Base-by-base conservation (phyloP, 2,797 vertebrate genomes). In the Borostomias antarcticus region DNA sequence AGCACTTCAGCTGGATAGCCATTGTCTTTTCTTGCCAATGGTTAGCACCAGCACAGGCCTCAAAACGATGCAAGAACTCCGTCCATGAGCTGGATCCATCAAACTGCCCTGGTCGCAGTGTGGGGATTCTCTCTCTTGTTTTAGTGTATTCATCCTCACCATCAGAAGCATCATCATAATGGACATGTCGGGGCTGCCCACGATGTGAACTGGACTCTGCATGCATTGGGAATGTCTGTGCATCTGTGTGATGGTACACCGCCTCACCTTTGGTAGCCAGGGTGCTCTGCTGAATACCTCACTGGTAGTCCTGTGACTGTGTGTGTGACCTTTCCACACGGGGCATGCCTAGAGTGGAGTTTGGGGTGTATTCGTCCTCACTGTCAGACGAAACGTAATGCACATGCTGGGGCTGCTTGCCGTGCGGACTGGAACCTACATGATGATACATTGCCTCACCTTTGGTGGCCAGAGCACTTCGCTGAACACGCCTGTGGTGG, bases 31-130 rank as follows among this genome's bases (percentile, higher is more conserved):
- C 57, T 3, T 61, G 53, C 63, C 69, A 75, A 7, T 21, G 25
- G 9, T 73, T 75, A 15, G 50, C 69, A 2, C 2, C 2, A 1
- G 62, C 66, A 37, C 67, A 73, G 57, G n/a, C 68, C 32, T 73
- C 57, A 53, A 78, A 75, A 5, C 48, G 62, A 9, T 69, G 52
- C 1, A 75, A 29, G n/a, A 78, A 69, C 30, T 63, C 62, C 60
- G 23, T 77, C 76, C 72, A 78, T 1, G 58, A 51, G 0, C 61
- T 61, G 5, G 52, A 2, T 1, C 68, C 65, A 63, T 74, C 65
- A 57, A 66, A 74, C 0, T 59, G 62, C 0, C 68, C 51, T 19
- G 71, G 57, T 7, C 26, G 25, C 9, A 68, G 15, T 11, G 21
- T 64, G 3, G 66, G 63, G 1, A 73, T 70, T 8, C 50, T 66